Base-by-base conservation (phyloP, 2,113 vertebrate genomes). In the Echinops telfairi region DNA sequence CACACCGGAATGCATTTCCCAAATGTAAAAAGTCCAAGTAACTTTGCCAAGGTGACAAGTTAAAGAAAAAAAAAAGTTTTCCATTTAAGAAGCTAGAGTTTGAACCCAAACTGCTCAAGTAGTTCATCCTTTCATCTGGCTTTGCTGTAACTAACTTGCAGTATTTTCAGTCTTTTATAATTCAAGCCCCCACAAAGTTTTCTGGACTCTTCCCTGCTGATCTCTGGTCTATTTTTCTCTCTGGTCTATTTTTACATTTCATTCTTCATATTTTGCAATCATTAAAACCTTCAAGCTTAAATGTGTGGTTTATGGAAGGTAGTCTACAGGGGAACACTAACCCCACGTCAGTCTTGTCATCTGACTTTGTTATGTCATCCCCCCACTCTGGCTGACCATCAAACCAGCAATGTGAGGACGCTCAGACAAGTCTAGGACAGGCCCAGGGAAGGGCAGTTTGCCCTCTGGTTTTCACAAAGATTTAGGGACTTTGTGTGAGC, bases 121-220 rank as follows among this genome's bases (percentile, higher is more conserved):
- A 73, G 71, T 92, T 92, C 83, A 94, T 95, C 60, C 70, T 78
- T 31, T 89, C 86, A 75, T 81, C 16, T 4, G 66, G 15, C 14
- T 77, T 40, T 91, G 64, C 22, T 4, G 70, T 0, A 2, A 57
- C 53, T 80, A 70, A 60, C 76, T 77, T 33, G 60, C 7, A 25
- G 36, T 38, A 43, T 91, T 90, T 82, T 77, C 64, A 82, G 68
- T 10, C 89, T 92, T 95, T 89, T 92, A 66, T 89, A 90, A 77
- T 79, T 83, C 47, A 62, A 84, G 19, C 27, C 80, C 73, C 70
- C 2, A 2, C 83, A 85, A 92, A 90, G 88, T 23, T 64, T 80
- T 83, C 83, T 60, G 92, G 83, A 73, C 79, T 81, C 66, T 86
- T 90, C 43, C 89, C 96, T 40, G 73, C 86, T 93, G 94, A 31